Evolutionary conservation across 2,888 invertebrate species (phyloP), one percentile per base, ranked within the genome.

Genomic region (Alviniconcha strummeri): DNA sequence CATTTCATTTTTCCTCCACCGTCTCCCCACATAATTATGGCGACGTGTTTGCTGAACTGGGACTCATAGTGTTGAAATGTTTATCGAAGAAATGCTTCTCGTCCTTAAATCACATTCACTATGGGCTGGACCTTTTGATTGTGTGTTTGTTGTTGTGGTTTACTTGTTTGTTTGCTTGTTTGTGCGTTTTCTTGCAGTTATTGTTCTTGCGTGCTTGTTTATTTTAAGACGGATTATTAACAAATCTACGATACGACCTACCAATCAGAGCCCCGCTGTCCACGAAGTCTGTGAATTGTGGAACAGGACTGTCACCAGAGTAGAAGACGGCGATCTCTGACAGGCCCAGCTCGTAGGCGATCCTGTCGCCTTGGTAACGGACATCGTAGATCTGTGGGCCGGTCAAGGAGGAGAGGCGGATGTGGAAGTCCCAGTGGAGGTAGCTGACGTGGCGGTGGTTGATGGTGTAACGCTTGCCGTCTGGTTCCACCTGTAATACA

Each of bases 331-430:
- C 87, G 11, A 92, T 87, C 83, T 92, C 92, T 69, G 91, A 91
- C 52, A 92, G 80, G 78, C 91, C 89, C 6, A 92, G 84, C 86
- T 92, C 92, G 82, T 92, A 92, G 7, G 89, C 90, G 36, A 92
- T 90, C 67, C 91, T 86, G 75, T 92, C 89, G 5, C 86, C 86
- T n/a, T 87, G 82, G 84, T 86, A 92, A 36, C 88, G 85, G 17
- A 92, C 85, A 81, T 91, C 89, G 83, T 88, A 90, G 9, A 90
- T n/a, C 74, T 90, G 90, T 8, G 90, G 90, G 3, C 92, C 92
- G 0, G 86, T 87, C 36, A 88, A 84, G 17, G 90, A 85, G 2
- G 90, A 88, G 88, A 92, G 88, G 69, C 90, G 84, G 81, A 90
- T 89, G 83, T 91, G 86, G 84, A 92, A 91, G 7, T 86, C 83